Base-by-base conservation (phyloP, 2,113 vertebrate genomes). In the Dasyornis broadbenti region DNA sequence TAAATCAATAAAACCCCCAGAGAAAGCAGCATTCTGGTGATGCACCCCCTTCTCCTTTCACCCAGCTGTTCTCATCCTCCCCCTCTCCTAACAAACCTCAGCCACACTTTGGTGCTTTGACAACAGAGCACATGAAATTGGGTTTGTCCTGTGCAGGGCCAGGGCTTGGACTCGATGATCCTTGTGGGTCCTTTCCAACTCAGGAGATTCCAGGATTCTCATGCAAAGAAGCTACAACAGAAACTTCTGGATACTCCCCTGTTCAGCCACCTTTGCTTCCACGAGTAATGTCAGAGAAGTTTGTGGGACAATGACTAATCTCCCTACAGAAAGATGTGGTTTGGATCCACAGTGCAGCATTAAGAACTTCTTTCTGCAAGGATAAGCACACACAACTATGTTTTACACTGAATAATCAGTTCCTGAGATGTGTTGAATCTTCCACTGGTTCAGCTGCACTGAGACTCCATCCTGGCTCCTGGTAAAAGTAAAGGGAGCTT, bases 211-310 rank as follows among this genome's bases (percentile, higher is more conserved):
- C 21, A 35, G 42, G 26, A 73, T 40, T 13, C 39, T 28, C 52
- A 47, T 1, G 3, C 7, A 30, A 68, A 73, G 53, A 20, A 73
- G 54, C 57, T 31, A 7, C 0, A 0, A 54, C 30, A 13, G 8
- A 63, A 80, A 44, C 23, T 27, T 65, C 15, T 16, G 10, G 57
- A 28, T 31, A 11, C 9, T 60, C 21, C 52, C n/a, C 47, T 44
- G 44, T 54, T 11, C 7, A 26, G 28, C 89, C 69, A 35, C 21
- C 21, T 60, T 42, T 76, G 35, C 50, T 54, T 71, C 68, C 24
- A 15, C 2, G 15, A 81, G 35, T 13, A 33, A 60, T 5, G 44
- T 35, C 75, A 39, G 45, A 39, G 40, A 60, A 65, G 68, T 35
- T 63, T 17, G 59, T 45, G 64, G 44, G 9, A 54, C 31, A 37